Conservation (phyloP, 2,888 invertebrate genomes). For the Junonia oenone region DNA sequence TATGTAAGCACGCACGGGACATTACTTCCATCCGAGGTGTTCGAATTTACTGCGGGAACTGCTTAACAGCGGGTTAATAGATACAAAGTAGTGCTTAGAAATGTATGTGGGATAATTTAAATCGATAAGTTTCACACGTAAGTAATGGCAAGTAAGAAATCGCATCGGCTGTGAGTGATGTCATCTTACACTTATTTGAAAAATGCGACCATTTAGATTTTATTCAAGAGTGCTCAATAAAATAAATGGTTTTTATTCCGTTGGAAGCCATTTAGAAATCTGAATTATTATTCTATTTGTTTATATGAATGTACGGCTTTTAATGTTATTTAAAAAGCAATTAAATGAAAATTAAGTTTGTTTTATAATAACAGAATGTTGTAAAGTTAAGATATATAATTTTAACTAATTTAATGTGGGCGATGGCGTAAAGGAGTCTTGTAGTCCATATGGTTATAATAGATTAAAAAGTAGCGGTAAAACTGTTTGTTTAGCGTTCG, state of each 20-base stretch:
- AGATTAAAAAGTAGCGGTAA: background rate
- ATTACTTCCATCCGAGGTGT: slow-evolving; percentile 20
- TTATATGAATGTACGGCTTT: background rate
- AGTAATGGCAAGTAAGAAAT: background rate
- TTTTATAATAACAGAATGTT: background rate
- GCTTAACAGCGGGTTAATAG: slow-evolving; percentile 19
- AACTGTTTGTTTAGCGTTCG: background rate
- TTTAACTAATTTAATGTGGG: background rate
- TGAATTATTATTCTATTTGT: background rate
- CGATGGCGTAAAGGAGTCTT: background rate
- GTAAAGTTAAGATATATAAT: background rate
- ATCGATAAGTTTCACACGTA: slow-evolving; percentile 6
- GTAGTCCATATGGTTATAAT: background rate
- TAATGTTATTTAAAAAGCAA: background rate
- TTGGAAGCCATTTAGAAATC: background rate
- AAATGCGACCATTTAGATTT: background rate
- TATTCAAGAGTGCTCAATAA: background rate
- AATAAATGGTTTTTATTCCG: background rate
- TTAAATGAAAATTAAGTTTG: background rate
- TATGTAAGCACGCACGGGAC: slow-evolving; percentile 26
- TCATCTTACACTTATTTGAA: background rate
- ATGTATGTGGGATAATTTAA: slow-evolving; percentile 15
- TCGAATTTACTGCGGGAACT: slow-evolving; percentile 18
- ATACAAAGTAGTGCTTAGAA: slow-evolving; percentile 15
- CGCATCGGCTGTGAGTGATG: background rate